Evolutionary conservation across 2,113 vertebrate species (phyloP), one percentile per base, ranked within the genome.

Genomic region (Caranx melampygus): DNA sequence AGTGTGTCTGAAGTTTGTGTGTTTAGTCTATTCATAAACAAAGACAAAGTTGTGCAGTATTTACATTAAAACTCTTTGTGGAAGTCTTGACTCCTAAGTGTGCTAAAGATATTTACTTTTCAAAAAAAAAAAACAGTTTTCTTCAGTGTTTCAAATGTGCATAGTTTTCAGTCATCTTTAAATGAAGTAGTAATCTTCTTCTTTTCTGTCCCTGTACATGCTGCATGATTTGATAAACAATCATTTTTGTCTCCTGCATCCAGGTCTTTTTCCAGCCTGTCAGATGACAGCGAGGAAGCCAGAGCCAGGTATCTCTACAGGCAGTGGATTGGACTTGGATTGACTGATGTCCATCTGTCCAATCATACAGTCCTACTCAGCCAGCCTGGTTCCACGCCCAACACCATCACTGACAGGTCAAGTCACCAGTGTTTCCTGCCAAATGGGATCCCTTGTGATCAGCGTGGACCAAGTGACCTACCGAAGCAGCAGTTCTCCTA

Each of bases 341-440:
- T 99, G 81, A 95, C 96, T 60, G 95, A 97, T 26, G 91, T 97
- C 74, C 95, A 49, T 72, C 84, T 97, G 78, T 92, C 95, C 82
- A 97, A 97, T 95, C 96, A 97, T 86, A 96, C 95, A 0, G 96
- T 96, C 72, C 92, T 98, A 80, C 93, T 99, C 74, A 96, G 92
- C 87, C 91, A 96, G 20, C 96, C 97, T 0, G 94, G 95, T 73
- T 89, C 95, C 59, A 92, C 92, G 54, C 94, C 96, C 66, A 96
- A 95, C 93, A 97, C 94, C 65, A 91, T 98, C 57, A 96, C 93
- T 20, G 94, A 97, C 89, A 86, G 88, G 31, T 91, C 57, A 63
- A 95, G 87, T 0, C 86, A 93, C 21, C 95, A 95, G 16, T 99
- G 98, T 89, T 98, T 97, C 93, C 93, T 96, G 88, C 95, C 97